Conservation (phyloP, 2,113 vertebrate genomes). For the Gallinago undulata region DNA sequence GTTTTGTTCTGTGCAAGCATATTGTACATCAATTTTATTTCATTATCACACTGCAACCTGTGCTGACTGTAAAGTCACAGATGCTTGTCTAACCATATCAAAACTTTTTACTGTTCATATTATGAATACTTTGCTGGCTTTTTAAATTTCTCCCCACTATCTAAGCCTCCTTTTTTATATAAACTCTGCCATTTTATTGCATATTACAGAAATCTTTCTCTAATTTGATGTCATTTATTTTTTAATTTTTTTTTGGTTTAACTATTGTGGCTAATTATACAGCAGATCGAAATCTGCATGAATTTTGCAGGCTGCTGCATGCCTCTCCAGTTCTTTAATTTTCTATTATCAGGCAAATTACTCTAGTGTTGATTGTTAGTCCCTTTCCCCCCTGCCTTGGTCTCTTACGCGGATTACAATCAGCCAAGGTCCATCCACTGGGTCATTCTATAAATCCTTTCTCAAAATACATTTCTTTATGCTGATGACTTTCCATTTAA, state of each 20-base stretch:
- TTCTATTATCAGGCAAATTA: slow-evolving; percentile 64
- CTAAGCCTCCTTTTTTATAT: background rate
- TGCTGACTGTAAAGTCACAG: slow-evolving; percentile 32
- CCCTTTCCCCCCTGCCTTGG: background rate
- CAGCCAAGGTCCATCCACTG: background rate
- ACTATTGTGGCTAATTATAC: slow-evolving; percentile 49
- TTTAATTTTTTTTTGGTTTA: background rate
- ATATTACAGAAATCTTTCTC: background rate
- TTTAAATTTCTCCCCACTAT: background rate
- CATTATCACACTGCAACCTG: slow-evolving; percentile 25
- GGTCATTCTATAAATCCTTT: slow-evolving; percentile 33
- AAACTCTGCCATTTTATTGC: background rate
- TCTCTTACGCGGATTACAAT: slow-evolving; percentile 28
- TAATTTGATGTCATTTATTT: background rate
- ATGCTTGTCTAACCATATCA: slow-evolving; percentile 49
- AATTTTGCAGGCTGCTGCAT: slow-evolving; percentile 35
- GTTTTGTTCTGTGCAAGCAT: slow-evolving; percentile 1
- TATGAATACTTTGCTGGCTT: background rate
- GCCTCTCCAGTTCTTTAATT: slow-evolving; percentile 49
- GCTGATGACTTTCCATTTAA: slow-evolving; percentile 24
- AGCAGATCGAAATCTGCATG: slow-evolving; percentile 52
- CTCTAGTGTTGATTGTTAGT: slow-evolving; percentile 41
- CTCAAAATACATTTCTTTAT: background rate
- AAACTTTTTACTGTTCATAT: slow-evolving; percentile 37
- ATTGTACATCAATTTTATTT: slow-evolving; percentile 35